Evolutionary conservation across 2,888 invertebrate species (phyloP).

Genomic region (Eupithecia subumbrata): DNA sequence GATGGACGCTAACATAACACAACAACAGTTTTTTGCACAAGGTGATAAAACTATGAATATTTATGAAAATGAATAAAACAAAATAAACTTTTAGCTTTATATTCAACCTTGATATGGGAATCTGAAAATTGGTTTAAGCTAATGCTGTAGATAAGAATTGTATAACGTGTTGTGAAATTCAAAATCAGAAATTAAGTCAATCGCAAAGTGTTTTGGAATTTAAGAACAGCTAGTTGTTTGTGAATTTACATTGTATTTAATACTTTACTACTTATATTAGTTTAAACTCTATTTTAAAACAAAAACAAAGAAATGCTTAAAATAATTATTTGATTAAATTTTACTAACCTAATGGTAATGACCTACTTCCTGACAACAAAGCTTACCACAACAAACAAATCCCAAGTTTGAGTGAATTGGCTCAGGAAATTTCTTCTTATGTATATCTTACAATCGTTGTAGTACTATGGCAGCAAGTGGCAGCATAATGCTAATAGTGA

Average conservation of each 20-base stretch:
- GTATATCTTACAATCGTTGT: neutral
- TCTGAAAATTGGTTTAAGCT: constrained; percentile 16
- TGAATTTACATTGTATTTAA: neutral
- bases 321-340: neutral
- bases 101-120: constrained; percentile 29
- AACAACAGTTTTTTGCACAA: constrained; percentile 13
- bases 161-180: neutral
- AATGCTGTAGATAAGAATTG: neutral
- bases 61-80: constrained; percentile 26
- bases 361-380: neutral
- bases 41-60: constrained; percentile 15
- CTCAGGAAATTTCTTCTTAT: neutral
- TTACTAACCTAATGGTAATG: neutral
- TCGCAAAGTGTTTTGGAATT: neutral
- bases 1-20: constrained; percentile 9
- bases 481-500: too few relatives aligned
- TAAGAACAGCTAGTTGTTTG: neutral
- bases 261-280: neutral
- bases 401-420: neutral
- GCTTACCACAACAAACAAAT: neutral
- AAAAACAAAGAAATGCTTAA: neutral
- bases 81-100: constrained; percentile 21
- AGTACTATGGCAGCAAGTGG: neutral
- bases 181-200: neutral
- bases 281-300: neutral